Evolutionary conservation across 1,140 invertebrate species (phyloP).

Genomic region (Cheumatopsyche charites): DNA sequence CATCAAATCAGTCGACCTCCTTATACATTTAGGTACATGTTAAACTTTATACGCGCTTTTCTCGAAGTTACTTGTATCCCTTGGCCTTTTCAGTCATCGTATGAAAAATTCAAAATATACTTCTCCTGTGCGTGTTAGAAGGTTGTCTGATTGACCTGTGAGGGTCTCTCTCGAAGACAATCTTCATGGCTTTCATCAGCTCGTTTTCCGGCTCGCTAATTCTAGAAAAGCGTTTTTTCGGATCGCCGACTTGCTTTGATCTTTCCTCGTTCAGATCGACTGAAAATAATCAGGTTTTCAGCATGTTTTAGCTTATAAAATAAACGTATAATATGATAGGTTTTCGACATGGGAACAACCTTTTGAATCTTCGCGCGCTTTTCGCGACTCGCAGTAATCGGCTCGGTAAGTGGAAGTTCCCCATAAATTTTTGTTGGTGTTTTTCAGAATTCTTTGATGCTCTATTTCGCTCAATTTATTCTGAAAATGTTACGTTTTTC

Average conservation of each 20-base stretch:
- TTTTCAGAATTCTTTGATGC: slow-evolving; percentile 1
- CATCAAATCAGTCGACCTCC: no score
- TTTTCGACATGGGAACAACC: background rate
- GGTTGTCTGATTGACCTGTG: slow-evolving; percentile 28
- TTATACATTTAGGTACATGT: no score
- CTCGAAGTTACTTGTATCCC: no score
- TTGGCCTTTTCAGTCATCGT: no score
- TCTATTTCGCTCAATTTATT: background rate
- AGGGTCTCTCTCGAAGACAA: slow-evolving; percentile 35
- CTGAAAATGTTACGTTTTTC: no score
- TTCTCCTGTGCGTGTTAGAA: slow-evolving; percentile 39
- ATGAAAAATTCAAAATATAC: slow-evolving; percentile 30
- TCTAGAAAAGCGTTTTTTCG: background rate
- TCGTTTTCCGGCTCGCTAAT: slow-evolving; percentile 34
- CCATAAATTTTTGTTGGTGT: background rate
- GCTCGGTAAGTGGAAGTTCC: background rate
- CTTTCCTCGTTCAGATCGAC: no score
- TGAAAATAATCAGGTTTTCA: no score
- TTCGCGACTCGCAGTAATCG: background rate
- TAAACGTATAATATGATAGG: no score
- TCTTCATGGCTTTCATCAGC: slow-evolving; percentile 40
- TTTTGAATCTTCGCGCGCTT: background rate
- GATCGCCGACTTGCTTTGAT: background rate
- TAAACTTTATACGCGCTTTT: no score
- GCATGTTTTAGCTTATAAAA: no score